Base-by-base conservation (phyloP, 2,888 invertebrate genomes). In the Galerucella nymphaeae region DNA sequence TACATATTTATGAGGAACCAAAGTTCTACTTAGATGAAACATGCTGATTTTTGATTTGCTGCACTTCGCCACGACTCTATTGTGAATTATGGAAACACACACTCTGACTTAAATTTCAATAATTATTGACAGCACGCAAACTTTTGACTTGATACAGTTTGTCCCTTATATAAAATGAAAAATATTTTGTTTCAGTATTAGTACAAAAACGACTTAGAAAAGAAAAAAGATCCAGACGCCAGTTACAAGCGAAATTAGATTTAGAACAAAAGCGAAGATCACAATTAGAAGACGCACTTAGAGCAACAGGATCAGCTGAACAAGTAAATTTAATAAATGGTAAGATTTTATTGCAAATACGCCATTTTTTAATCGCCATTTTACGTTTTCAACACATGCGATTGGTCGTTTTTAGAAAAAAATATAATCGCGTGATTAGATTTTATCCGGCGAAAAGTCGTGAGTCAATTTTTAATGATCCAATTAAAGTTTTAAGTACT, bases 161-260 rank as follows among this genome's bases (percentile, higher is more conserved):
- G 53, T 53, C 53, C 30, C 8, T 30, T 30, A 30, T 30, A 5
- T 30, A 23, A 23, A 23, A 30, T 30, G 30, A 30, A 30, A 30
- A 30, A 30, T 55, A 55, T 58, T 81, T 83, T 82, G 79, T 90
- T 89, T 20, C 91, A 97, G 97, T 93, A 76, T 89, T 94, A 85
- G 95, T 94, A 87, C 96, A 96, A 87, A 96, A 96, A 86, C 92
- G 96, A 76, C 90, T 96, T 88, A 93, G 96, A 89, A 94, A 95
- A 83, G 97, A 97, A 85, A 91, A 94, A 80, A 92, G 94, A 86
- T 91, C 93, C 76, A 90, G 96, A 82, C 92, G 94, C 84, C 91
- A 94, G 81, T 90, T 96, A 71, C 96, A 96, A 84, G 95, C 96
- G 80, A 95, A 96, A 84, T 87, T 96, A 76, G 95, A 95, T 80